Evolutionary conservation across 2,113 vertebrate species (phyloP).

Genomic region (Cromileptes altivelis): DNA sequence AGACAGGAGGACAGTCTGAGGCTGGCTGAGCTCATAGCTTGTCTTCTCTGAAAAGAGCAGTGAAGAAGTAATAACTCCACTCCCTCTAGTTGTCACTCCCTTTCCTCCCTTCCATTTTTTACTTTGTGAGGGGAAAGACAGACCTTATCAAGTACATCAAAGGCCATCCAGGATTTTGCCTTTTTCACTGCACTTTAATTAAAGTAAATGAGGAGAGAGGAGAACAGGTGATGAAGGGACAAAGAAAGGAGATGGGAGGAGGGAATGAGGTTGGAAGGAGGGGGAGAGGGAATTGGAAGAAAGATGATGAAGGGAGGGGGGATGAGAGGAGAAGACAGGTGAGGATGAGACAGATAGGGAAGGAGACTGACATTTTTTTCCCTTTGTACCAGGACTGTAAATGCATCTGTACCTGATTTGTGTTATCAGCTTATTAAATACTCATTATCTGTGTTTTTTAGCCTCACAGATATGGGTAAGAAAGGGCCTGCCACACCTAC

Average conservation of each 20-base stretch:
- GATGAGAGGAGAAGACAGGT: background rate
- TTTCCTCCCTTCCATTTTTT: slow-evolving; percentile 7
- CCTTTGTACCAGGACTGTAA: background rate
- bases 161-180: slow-evolving; percentile 38
- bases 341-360: background rate
- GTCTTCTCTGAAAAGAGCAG: slow-evolving; percentile 25
- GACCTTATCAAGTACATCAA: slow-evolving; percentile 47
- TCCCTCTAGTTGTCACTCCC: background rate
- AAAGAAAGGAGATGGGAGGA: slow-evolving; percentile 27
- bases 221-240: slow-evolving; percentile 14
- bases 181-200: slow-evolving; percentile 39
- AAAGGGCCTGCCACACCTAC: too few relatives aligned
- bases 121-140: slow-evolving; percentile 33
- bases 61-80: slow-evolving; percentile 26
- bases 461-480: too few relatives aligned
- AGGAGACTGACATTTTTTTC: background rate
- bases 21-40: slow-evolving; percentile 2
- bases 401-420: background rate
- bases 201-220: slow-evolving; percentile 52
- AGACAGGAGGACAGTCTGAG: slow-evolving; percentile 6
- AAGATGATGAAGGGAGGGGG: background rate
- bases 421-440: too few relatives aligned
- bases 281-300: background rate
- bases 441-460: too few relatives aligned
- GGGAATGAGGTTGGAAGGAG: slow-evolving; percentile 13